Evolutionary conservation across 2,113 vertebrate genomes (phyloP), one percentile per base, ranked within the genome.

Genomic region (Sceloporus undulatus): DNA sequence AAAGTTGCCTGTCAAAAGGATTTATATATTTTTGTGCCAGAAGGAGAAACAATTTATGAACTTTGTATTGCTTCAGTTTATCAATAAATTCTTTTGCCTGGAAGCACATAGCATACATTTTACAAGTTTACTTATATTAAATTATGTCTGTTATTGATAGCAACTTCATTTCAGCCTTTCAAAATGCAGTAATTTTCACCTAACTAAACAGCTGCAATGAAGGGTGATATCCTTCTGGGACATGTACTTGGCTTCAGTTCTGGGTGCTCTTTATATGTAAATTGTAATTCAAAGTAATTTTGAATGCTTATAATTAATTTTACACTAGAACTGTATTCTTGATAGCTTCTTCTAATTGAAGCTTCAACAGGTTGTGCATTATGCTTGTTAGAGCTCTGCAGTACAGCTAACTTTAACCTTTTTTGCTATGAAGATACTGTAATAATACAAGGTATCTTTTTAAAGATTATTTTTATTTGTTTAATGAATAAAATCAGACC

Each of bases 321-420:
- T 91, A 81, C 59, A 85, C 62, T 91, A 9, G 29, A 90, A 82
- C 62, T 75, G 27, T 29, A 88, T 92, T 90, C 82, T 27, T 54
- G 9, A 81, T 92, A 0, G 1, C 6, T 91, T 87, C 27, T 85
- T 9, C 81, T 94, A 91, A 92, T 93, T 94, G 95, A 90, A 92
- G 83, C 62, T 86, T 93, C 88, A 91, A 88, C 85, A 78, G 65
- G 1, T 3, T 82, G 68, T 48, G 10, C n/a, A 2, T 27, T 89
- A 1, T 21, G 19, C 84, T 93, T 34, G 90, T 42, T 87, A 19
- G 18, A 82, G 71, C 84, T 68, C 71, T 92, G 88, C 11, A 66
- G 1, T 83, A 76, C 42, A 27, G 75, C 76, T 19, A 76, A 73
- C 68, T 90, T 85, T 86, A 88, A 89, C 23, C 9, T 52, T 0